Base-by-base conservation (phyloP, 1,140 invertebrate species). In the Neodiprion fabricii region DNA sequence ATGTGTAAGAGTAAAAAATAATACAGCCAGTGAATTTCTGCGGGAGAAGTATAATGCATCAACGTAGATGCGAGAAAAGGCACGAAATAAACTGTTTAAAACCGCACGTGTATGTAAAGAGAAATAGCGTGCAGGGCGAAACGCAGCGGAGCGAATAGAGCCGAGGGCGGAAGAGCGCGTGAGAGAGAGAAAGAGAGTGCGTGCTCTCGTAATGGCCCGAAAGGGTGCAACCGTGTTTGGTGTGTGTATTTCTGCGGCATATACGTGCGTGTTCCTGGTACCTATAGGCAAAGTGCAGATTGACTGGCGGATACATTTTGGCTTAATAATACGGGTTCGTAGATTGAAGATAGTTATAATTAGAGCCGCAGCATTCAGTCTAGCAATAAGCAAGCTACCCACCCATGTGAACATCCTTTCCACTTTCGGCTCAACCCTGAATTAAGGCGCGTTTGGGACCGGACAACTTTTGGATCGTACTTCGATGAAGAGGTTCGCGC, bases 321-420 rank as follows among this genome's bases (percentile, higher is more conserved):
- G 82, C 78, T 82, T 86, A 86, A 87, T 87, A 84, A 87, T 83
- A 86, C 82, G 77, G 80, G 67, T 72, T 79, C 75, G 81, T 85
- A 86, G 85, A 86, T 87, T 84, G 83, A 83, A 86, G 85, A 87
- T 87, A 87, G 85, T 86, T 86, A 83, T 86, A 87, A 87, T 87
- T 87, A 87, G 84, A 84, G 80, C 77, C 79, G 81, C 28, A 40
- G 28, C 80, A 82, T 83, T 81, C 81, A 81, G 82, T 85, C 85
- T 87, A 87, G 85, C 83, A 85, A 84, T 82, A 82, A 83, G 81
- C 85, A 79, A 79, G 82, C 81, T 86, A 87, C 81, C 81, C 86
- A 87, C 81, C 82, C 86, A 87, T 86, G 86, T 87, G 86, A 86
- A 87, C 85, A 85, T 87, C 86, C 85, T 86, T 82, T 75, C 73